A percentile compares a stretch with the other conserved stretches of the same genome.
These are phyloP conservation scores for Zosterops lateralis DNA, from an alignment of 2,113 vertebrate species.

Conservation along the genomic window DNA sequence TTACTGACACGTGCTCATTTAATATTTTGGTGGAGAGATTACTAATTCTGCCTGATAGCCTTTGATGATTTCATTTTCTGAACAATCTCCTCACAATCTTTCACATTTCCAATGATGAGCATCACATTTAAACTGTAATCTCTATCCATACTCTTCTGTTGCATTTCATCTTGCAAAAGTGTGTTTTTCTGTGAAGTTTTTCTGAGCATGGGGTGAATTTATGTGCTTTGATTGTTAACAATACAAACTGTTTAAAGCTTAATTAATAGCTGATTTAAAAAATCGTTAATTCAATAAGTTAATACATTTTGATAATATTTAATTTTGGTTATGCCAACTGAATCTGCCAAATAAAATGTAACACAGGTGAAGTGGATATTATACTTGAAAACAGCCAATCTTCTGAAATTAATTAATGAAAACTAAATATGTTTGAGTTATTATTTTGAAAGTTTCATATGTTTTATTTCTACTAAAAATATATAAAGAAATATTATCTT, in stretches of 20 bases:
- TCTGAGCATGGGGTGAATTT: constrained; percentile 58
- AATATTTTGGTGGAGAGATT: constrained; percentile 25
- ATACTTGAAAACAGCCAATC: neutral
- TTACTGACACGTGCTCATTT: constrained; percentile 44
- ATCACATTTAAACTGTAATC: constrained; percentile 10
- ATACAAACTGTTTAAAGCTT: constrained; percentile 17
- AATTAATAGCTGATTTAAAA: constrained; percentile 45
- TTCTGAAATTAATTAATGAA: neutral
- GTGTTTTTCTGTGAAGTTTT: constrained; percentile 52
- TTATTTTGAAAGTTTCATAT: neutral
- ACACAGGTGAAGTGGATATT: neutral
- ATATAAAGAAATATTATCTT: neutral
- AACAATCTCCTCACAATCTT: constrained; percentile 50
- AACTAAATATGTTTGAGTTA: neutral
- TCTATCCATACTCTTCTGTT: constrained; percentile 46
- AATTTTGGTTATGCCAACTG: constrained; percentile 48
- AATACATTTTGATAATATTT: constrained; percentile 43
- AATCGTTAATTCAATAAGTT: constrained; percentile 41
- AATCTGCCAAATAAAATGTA: constrained; percentile 26
- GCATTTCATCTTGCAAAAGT: constrained; percentile 47
- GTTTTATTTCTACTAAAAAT: neutral
- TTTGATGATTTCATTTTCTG: constrained; percentile 51
- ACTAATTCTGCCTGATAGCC: constrained; percentile 51
- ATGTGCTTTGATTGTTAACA: constrained; percentile 45
- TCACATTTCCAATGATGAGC: constrained; percentile 26